Conservation (phyloP, 2,113 vertebrate genomes). For the Oreocharis arfaki region DNA sequence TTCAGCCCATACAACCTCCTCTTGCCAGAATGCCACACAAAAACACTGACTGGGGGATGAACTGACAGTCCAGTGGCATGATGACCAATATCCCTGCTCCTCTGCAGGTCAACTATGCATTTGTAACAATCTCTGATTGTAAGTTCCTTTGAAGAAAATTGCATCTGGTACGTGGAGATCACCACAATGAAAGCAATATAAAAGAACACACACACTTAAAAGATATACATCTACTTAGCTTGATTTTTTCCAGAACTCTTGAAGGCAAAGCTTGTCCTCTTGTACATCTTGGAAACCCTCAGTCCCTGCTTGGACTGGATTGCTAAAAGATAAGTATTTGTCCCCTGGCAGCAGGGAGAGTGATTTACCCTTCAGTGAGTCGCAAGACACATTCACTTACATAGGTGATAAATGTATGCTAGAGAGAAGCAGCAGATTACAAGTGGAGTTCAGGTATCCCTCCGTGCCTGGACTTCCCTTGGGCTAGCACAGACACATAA, state of each 20-base stretch:
- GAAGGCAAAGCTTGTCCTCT: neutral
- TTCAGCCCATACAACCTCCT: neutral
- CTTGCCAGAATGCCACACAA: neutral
- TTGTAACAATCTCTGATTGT: neutral
- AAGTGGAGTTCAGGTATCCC: neutral
- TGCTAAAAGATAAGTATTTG: neutral
- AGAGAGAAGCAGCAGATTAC: neutral
- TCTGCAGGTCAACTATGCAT: neutral
- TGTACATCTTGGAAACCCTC: neutral
- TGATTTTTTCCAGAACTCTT: neutral
- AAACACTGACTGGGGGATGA: neutral
- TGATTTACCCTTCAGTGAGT: neutral
- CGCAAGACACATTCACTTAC: neutral
- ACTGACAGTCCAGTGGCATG: fast-evolving
- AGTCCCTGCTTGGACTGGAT: neutral
- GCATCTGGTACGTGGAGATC: neutral
- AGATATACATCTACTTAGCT: neutral
- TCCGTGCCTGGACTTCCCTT: neutral
- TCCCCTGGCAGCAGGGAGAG: neutral
- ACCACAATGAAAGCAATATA: neutral
- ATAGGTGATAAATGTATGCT: neutral
- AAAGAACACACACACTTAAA: neutral
- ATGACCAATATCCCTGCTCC: neutral
- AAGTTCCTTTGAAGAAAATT: neutral
- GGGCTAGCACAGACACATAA: neutral